Base-by-base conservation (phyloP, 1,140 invertebrate species). In the Leptoteleia sp. region DNA sequence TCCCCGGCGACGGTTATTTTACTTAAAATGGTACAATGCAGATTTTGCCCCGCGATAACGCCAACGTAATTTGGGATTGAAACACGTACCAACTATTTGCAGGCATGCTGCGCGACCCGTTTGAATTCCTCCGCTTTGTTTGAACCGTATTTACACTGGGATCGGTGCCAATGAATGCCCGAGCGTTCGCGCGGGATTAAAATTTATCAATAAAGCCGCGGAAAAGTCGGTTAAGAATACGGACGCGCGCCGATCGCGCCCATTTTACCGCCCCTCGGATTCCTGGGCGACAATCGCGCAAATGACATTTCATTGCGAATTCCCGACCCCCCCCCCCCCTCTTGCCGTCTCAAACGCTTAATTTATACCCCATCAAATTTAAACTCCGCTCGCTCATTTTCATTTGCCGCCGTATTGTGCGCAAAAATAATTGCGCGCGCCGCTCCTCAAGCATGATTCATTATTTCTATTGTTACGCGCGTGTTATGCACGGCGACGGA, bases 121-220 rank as follows among this genome's bases (percentile, higher is more conserved):
- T 59, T 33, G 27, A 59, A 59, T 43, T 61, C 31, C 43, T 31
- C 15, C 2, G 25, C 40, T 47, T 61, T 47, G 55, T 61, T 61
- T 47, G 55, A 35, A 59, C 43, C 43, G 31, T 40, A 48, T 62
- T 48, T 62, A 38, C 33, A 29, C 33, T 61, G 57, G 57, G 57
- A 47, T 61, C 57, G 25, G 31, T 61, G 57, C 57, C 57, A 61
- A 47, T 47, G 31, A 47, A 37, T 16, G 27, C 15, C 5, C 4
- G n/a, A 37, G 42, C 29, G 7, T 61, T 43, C 40, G 40, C 16
- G 47, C 19, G 29, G 27, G 16, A 35, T 61, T 37, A 61, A 15
- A 47, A 61, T 57, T 47, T 47, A 61, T 35, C 42, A 61, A 42
- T 47, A 47, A 61, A 27, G 11, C 29, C n/a, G 54, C 22, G 40